Percentiles rank a stretch among this genome's conserved stretches.
Evolutionary conservation across 2,888 invertebrate species (phyloP).

Genomic region (Nomada fucata): DNA sequence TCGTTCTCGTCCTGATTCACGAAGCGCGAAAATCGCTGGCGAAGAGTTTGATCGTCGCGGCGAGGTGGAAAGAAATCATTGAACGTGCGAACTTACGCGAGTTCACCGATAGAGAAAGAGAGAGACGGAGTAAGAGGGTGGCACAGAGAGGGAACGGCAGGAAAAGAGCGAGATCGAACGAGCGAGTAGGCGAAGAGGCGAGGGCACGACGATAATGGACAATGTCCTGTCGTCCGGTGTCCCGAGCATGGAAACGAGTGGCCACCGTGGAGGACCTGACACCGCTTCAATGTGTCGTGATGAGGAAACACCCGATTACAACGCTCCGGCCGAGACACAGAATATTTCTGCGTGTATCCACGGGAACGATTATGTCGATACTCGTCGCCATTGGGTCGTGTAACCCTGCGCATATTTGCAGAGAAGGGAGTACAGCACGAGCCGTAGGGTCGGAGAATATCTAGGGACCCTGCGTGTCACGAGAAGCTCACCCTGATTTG

Average conservation of each 20-base stretch:
- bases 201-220: conserved; percentile 78
- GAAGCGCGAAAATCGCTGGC: conserved; percentile 46
- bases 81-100: conserved; percentile 19
- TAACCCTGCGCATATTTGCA: conserved; percentile 55
- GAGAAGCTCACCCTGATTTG: conserved; percentile 51
- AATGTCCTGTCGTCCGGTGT: conserved; percentile 81
- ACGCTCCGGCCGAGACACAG: conserved; percentile 62
- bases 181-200: background rate
- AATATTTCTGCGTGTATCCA: conserved; percentile 68
- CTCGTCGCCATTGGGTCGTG: conserved; percentile 40
- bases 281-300: conserved; percentile 79
- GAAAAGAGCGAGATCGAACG: conserved; percentile 9
- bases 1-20: conserved; percentile 49
- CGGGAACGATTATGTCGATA: conserved; percentile 64
- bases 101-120: background rate
- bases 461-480: conserved; percentile 40
- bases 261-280: conserved; percentile 76
- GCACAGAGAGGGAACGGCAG: conserved; percentile 12
- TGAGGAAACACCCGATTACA: conserved; percentile 83
- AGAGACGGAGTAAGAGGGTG: background rate
- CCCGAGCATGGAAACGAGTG: conserved; percentile 68
- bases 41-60: background rate
- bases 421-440: conserved; percentile 20
- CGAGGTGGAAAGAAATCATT: background rate
- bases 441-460: conserved; percentile 14